Evolutionary conservation across 1,140 invertebrate species (phyloP).

Genomic region (Neodiprion pinetum): DNA sequence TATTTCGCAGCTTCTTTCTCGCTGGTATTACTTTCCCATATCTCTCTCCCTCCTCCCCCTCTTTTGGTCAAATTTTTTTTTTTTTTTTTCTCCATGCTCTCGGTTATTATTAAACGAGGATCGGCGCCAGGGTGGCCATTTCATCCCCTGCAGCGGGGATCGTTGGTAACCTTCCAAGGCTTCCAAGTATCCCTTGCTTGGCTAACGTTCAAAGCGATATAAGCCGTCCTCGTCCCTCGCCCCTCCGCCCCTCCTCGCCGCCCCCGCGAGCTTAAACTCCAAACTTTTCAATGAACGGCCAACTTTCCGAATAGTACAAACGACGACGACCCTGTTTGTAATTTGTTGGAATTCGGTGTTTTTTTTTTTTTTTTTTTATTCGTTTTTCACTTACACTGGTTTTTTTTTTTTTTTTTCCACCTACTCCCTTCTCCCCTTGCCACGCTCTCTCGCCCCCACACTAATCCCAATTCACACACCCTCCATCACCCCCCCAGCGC

Average conservation of each 20-base stretch:
- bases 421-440: too few species aligned
- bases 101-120: slow-evolving; percentile 12
- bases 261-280: neutral
- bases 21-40: neutral
- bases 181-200: slow-evolving; percentile 34
- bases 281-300: too few species aligned
- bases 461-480: too few species aligned
- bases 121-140: slow-evolving; percentile 33
- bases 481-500: too few species aligned
- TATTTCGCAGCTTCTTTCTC: too few species aligned
- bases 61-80: slow-evolving; percentile 8
- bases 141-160: slow-evolving; percentile 7
- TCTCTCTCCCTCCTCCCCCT: slow-evolving; percentile 6
- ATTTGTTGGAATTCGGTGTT: too few species aligned
- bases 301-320: too few species aligned
- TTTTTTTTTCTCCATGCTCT: neutral
- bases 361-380: too few species aligned
- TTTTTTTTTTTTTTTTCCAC: too few species aligned
- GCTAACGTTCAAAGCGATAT: slow-evolving; percentile 28
- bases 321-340: too few species aligned
- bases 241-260: neutral
- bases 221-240: slow-evolving; percentile 21
- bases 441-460: too few species aligned
- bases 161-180: slow-evolving; percentile 35
- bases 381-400: too few species aligned